Conservation (phyloP, 2,113 vertebrate genomes). For the Oreamnos americanus region DNA sequence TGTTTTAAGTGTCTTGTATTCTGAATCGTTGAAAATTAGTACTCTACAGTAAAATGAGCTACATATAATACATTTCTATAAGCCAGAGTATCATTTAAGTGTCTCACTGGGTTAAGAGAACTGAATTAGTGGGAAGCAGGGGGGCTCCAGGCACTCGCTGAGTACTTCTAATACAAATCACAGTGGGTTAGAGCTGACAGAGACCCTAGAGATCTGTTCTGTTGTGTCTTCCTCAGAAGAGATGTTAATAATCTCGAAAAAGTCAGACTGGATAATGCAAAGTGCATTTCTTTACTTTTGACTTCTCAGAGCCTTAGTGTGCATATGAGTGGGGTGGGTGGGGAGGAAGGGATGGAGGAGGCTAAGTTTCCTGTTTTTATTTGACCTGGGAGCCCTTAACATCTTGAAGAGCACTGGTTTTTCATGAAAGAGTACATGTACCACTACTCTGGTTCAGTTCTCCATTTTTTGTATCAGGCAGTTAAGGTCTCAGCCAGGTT, state of each 20-base stretch:
- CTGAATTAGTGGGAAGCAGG: not conserved
- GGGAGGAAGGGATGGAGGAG: not conserved
- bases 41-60: constrained; percentile 18
- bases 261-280: not conserved
- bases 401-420: not conserved
- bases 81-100: not conserved
- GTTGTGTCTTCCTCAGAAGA: constrained; percentile 1
- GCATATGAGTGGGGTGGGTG: not conserved
- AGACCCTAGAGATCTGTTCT: not conserved
- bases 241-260: constrained; percentile 20
- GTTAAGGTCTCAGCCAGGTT: not conserved
- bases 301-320: not conserved
- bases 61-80: not conserved
- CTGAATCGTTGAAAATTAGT: constrained; percentile 11
- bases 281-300: not conserved
- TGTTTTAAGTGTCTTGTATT: constrained; percentile 17
- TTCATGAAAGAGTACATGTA: not conserved
- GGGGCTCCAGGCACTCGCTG: not conserved
- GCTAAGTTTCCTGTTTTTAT: not conserved
- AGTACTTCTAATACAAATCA: constrained; percentile 23
- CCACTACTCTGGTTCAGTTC: not conserved
- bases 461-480: not conserved
- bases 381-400: not conserved
- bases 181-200: not conserved
- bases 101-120: constrained; percentile 13